Conservation (phyloP, 2,113 vertebrate genomes). For the Aix galericulata region DNA sequence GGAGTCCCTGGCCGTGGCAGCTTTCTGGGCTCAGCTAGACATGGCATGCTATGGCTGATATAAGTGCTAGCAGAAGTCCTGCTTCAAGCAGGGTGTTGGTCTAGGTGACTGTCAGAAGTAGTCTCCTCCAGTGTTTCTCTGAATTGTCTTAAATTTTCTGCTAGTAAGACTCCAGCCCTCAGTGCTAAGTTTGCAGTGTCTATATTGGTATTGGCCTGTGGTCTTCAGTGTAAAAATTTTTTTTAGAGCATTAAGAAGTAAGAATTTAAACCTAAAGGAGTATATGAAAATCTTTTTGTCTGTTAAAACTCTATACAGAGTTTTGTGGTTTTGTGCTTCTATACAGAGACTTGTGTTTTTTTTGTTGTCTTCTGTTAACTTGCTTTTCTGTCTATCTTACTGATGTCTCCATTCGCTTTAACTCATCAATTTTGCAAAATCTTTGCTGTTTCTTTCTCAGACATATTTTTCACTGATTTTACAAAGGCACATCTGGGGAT, state of each 20-base stretch:
- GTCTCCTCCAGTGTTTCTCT: not conserved
- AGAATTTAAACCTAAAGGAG: not conserved
- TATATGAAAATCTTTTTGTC: not conserved
- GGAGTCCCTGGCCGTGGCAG: not conserved
- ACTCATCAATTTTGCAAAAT: not conserved
- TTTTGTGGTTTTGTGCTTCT: not conserved
- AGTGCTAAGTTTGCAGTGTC: not conserved
- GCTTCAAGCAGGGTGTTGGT: not conserved
- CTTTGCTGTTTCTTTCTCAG: not conserved
- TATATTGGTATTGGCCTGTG: not conserved
- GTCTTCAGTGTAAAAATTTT: not conserved
- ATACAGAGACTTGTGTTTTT: not conserved
- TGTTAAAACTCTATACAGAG: not conserved
- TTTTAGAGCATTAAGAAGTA: not conserved
- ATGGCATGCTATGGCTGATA: not conserved
- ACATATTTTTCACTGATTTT: not conserved
- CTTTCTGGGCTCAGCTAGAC: not conserved
- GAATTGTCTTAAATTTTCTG: not conserved
- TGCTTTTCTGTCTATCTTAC: not conserved
- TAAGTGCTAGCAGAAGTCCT: not conserved
- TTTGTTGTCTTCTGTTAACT: not conserved
- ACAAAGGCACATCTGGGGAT: not conserved
- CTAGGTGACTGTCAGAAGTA: not conserved
- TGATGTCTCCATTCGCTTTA: not conserved
- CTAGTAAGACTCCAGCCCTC: not conserved